Evolutionary conservation across 1,140 invertebrate genomes (phyloP), one percentile per base, ranked within the genome.

Genomic region (Bombus confusus): DNA sequence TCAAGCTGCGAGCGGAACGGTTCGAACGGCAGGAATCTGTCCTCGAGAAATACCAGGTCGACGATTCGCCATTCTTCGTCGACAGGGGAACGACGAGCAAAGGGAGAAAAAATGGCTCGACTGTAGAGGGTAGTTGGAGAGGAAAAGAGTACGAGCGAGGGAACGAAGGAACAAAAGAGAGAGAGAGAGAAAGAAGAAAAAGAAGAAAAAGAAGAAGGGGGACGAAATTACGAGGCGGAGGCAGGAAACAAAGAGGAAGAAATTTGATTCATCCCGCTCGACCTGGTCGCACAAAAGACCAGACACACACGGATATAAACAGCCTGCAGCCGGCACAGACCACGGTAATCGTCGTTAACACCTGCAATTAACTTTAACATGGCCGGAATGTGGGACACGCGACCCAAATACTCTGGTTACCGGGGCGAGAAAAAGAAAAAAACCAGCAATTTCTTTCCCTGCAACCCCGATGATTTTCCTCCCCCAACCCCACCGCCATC

Each of bases 361-460:
- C 88, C 92, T 93, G 91, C 92, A 93, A 93, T 93, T 93, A 93
- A 92, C 91, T 93, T 90, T 83, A 87, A 92, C 87, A 80, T 74
- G 85, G 79, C 18, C 52, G 85, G 84, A 90, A 93, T 92, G 83
- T 90, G 84, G 91, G 86, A 79, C 88, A 72, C 83, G 80, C 88
- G 90, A 91, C 90, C 90, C 88, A 88, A 93, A 80, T 80, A 85
- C 84, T 22, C 47, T 22, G n/a, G 34, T 31, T n/a, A 39, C 6
- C 37, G 25, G 3, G 43, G 12, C 28, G 13, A 22, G 34, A 31
- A 22, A n/a, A 22, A 64, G 31, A 62, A 75, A 85, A 85, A 69
- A 66, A 52, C 5, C 37, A 39, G 69, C 80, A 81, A 80, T 80
- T 80, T 80, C 75, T 72, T 72, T n/a, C 39, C 69, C 25, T n/a